Percentiles rank a stretch among this genome's conserved stretches.
These are phyloP conservation scores for Hirudo medicinalis DNA, from an alignment of 1,140 invertebrate genomes.

Conservation along the genomic window DNA sequence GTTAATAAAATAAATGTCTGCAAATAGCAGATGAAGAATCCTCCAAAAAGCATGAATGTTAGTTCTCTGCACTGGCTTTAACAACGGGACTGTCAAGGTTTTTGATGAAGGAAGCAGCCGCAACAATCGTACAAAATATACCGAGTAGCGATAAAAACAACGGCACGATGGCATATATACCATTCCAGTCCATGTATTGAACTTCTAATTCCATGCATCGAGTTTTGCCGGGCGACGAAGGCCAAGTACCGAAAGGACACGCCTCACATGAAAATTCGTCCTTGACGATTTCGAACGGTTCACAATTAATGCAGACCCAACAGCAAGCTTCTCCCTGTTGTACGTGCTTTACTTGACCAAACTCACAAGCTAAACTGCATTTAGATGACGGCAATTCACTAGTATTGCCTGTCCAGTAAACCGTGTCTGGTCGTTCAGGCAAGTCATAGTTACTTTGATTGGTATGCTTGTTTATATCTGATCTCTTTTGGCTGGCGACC, in stretches of 20 bases:
- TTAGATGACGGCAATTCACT: constrained; percentile 47
- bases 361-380: constrained; percentile 52
- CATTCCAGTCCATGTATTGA: constrained; percentile 49
- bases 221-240: constrained; percentile 32
- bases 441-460: neutral
- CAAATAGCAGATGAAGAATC: constrained; percentile 38
- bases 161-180: constrained; percentile 47
- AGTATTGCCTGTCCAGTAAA: constrained; percentile 33
- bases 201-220: constrained; percentile 36
- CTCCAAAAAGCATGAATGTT: constrained; percentile 38
- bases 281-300: constrained; percentile 48
- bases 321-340: constrained; percentile 82
- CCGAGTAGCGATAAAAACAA: constrained; percentile 46
- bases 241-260: constrained; percentile 46
- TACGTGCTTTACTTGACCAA: constrained; percentile 71
- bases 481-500: neutral
- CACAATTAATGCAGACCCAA: constrained; percentile 48
- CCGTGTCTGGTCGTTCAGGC: neutral
- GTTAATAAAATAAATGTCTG: constrained; percentile 37
- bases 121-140: constrained; percentile 34
- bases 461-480: neutral
- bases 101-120: constrained; percentile 42
- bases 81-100: constrained; percentile 47
- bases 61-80: constrained; percentile 39
- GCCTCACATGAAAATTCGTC: constrained; percentile 52